A percentile compares a stretch with the other conserved stretches of the same genome.
Evolutionary conservation across 64 coral and sea anemone genomes (phyloP).

Genomic region (Montipora efflorescens): DNA sequence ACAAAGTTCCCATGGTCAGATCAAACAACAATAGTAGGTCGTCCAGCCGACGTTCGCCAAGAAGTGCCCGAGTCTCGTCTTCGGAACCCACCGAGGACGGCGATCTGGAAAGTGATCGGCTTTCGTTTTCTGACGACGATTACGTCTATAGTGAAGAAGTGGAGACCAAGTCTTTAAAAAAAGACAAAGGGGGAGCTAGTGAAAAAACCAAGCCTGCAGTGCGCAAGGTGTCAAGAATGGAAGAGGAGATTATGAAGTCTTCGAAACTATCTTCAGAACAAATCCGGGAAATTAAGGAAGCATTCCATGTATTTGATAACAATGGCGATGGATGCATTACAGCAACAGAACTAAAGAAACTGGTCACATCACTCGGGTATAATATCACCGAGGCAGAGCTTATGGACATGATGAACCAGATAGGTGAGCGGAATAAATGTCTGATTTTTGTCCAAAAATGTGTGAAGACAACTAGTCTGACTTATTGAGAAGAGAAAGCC

Average conservation of each 20-base stretch:
- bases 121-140: constrained; percentile 62
- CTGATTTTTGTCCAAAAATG: no score
- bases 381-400: constrained; percentile 99
- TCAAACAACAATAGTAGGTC: not conserved
- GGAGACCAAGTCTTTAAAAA: not conserved
- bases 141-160: constrained; percentile 33
- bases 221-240: not conserved
- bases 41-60: constrained; percentile 21
- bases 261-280: constrained; percentile 41
- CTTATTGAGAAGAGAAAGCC: no score
- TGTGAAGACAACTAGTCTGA: no score
- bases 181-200: not conserved
- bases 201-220: not conserved
- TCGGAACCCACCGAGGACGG: constrained; percentile 54
- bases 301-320: constrained; percentile 93
- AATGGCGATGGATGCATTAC: constrained; percentile 95
- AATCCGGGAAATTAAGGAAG: constrained; percentile 94
- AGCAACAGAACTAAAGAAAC: constrained; percentile 88
- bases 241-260: constrained; percentile 48
- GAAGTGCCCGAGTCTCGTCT: constrained; percentile 7
- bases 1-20: not conserved
- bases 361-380: constrained; percentile 91
- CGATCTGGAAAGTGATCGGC: constrained; percentile 64
- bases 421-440: constrained; percentile 50
- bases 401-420: constrained; percentile 99